A percentile compares a stretch with the other conserved stretches of the same genome.
Conservation (phyloP, 2,888 invertebrate species). For the Hydroisotoma schaefferi region DNA sequence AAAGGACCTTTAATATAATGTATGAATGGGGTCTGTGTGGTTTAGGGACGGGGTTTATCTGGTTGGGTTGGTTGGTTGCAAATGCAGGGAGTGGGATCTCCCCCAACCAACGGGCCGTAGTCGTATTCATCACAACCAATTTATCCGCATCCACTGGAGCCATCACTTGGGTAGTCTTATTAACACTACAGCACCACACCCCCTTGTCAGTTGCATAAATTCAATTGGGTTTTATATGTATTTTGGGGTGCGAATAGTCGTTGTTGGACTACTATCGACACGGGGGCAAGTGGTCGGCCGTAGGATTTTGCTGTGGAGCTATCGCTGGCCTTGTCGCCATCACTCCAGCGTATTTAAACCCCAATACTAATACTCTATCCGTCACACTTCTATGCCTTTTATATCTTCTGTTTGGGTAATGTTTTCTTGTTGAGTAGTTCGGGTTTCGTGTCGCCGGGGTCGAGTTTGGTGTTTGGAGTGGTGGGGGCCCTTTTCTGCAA, state of each 20-base stretch:
- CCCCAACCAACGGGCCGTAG: slow-evolving; percentile 4
- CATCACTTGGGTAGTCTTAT: slow-evolving; percentile 21
- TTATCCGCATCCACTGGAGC: slow-evolving; percentile 15
- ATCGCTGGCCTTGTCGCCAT: slow-evolving; percentile 37
- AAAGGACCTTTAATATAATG: too few species aligned
- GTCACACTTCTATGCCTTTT: too few species aligned
- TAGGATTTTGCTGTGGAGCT: slow-evolving; percentile 42
- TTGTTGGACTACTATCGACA: too few species aligned
- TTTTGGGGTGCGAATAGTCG: not conserved
- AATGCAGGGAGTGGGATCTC: slow-evolving; percentile 35
- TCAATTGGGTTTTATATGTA: too few species aligned
- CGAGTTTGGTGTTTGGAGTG: slow-evolving; percentile 36
- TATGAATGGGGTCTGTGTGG: too few species aligned
- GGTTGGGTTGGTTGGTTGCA: slow-evolving; percentile 38
- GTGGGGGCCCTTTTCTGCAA: slow-evolving; percentile 26
- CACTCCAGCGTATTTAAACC: too few species aligned
- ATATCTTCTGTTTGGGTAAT: too few species aligned
- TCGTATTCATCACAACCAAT: slow-evolving; percentile 15
- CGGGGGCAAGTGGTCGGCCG: slow-evolving; percentile 33
- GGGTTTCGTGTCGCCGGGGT: slow-evolving; percentile 38
- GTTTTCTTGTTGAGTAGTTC: too few species aligned
- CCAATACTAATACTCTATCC: too few species aligned
- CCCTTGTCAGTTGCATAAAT: too few species aligned
- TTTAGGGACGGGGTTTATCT: slow-evolving; percentile 31
- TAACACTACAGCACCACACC: too few species aligned